Percentiles rank a stretch among this genome's conserved stretches.
These are phyloP conservation scores for Lacerta agilis DNA, from an alignment of 2,797 vertebrate species.

Conservation along the genomic window DNA sequence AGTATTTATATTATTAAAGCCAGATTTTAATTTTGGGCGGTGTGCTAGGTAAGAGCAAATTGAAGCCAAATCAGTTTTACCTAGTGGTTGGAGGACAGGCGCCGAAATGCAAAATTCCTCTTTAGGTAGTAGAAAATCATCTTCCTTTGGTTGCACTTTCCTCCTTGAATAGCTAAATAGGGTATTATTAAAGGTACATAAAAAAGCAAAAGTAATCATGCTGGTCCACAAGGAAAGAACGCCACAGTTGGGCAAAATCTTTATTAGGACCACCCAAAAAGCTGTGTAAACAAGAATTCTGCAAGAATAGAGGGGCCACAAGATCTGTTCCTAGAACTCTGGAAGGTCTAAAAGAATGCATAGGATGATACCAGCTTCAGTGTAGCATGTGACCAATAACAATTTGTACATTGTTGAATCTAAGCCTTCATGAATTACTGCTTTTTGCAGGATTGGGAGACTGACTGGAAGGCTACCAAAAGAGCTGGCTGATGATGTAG, in stretches of 20 bases:
- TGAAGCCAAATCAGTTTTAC: too few species aligned
- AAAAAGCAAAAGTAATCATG: neutral
- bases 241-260: neutral
- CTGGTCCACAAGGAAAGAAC: neutral
- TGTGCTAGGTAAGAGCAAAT: too few species aligned
- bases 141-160: neutral
- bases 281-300: neutral
- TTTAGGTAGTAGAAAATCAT: neutral
- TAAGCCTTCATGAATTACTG: neutral
- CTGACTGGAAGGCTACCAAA: conserved; percentile 93
- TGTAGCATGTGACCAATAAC: neutral
- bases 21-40: too few species aligned
- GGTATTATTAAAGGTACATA: neutral
- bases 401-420: neutral
- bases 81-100: neutral
- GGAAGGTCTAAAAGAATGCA: neutral
- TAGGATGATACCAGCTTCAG: neutral
- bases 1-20: too few species aligned
- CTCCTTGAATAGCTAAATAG: neutral
- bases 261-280: neutral
- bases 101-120: neutral
- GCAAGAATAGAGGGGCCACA: neutral
- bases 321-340: neutral
- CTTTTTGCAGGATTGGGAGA: conserved; percentile 86
- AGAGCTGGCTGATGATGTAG: conserved; percentile 95